Evolutionary conservation across 2,113 vertebrate genomes (phyloP), one percentile per base, ranked within the genome.

Genomic region (Plotosus lineatus): DNA sequence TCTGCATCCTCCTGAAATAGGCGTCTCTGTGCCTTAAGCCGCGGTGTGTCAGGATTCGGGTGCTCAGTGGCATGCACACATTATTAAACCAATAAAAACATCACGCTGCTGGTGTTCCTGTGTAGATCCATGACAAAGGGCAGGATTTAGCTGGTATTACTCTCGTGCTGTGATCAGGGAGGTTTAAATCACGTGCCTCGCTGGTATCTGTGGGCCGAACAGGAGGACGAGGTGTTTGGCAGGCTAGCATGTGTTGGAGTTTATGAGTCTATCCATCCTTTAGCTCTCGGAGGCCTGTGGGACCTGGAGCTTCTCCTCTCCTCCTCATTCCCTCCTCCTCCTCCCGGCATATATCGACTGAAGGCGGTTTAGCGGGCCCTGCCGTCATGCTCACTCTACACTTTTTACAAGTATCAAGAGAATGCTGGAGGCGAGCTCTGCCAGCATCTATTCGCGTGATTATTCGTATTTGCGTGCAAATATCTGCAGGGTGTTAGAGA

Each of bases 61-160:
- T 1, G 63, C 77, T 72, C 84, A 66, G 77, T 80, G 79, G 82
- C 80, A 84, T 58, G 60, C 46, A 63, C 31, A 42, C 74, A 76
- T 86, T 86, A 86, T 88, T 85, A 87, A 87, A 84, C 85, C 77
- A 77, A 85, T 87, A 83, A 84, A 84, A 84, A 82, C 83, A 79
- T 77, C 81, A 78, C 21, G 79, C 73, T 65, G 71, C 78, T 46
- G 75, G 82, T 77, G 74, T 78, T 80, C 63, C 44, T 84, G 79
- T 40, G 74, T 60, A 76, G 76, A 79, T 83, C 80, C 53, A 60
- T 83, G 84, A 77, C 68, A 82, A 26, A 79, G 60, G 58, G 63
- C 80, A 82, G 82, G 84, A 84, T 85, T 82, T 82, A 75, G 82
- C 73, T 44, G 68, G 73, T 51, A 78, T 65, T 84, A 75, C 80